Evolutionary conservation across 2,888 invertebrate species (phyloP).

Genomic region (Epinotia ramella): DNA sequence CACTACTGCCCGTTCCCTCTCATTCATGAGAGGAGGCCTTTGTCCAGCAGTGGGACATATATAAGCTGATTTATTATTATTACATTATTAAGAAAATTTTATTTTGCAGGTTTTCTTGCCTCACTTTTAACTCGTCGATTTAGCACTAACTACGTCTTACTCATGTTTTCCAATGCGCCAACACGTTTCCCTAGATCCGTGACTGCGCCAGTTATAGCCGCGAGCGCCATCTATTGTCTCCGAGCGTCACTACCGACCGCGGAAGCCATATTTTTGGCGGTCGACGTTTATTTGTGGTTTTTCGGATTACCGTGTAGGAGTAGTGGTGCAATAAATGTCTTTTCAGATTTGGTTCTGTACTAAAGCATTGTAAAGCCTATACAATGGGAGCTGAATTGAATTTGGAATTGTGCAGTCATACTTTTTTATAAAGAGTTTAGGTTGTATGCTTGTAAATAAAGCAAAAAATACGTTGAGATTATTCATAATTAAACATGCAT

Average conservation of each 20-base stretch:
- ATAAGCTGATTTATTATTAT: no score
- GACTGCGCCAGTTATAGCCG: conserved; percentile 51
- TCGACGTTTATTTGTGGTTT: conserved; percentile 45
- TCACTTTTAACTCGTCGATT: background rate
- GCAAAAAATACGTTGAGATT: no score
- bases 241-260: conserved; percentile 51
- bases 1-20: no score
- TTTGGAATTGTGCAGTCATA: conserved; percentile 32
- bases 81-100: background rate
- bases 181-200: conserved; percentile 7
- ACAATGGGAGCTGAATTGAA: background rate
- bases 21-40: no score
- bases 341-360: conserved; percentile 36
- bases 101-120: background rate
- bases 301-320: conserved; percentile 45
- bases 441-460: background rate
- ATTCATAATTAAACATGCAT: no score
- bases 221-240: conserved; percentile 57
- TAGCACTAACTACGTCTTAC: background rate
- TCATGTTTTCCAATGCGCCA: background rate
- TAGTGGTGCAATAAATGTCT: conserved; percentile 34
- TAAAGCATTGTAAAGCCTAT: background rate
- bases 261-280: conserved; percentile 35
- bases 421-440: conserved; percentile 9
- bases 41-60: no score